Conservation (phyloP, 2,113 vertebrate genomes). For the Pithys albifrons region DNA sequence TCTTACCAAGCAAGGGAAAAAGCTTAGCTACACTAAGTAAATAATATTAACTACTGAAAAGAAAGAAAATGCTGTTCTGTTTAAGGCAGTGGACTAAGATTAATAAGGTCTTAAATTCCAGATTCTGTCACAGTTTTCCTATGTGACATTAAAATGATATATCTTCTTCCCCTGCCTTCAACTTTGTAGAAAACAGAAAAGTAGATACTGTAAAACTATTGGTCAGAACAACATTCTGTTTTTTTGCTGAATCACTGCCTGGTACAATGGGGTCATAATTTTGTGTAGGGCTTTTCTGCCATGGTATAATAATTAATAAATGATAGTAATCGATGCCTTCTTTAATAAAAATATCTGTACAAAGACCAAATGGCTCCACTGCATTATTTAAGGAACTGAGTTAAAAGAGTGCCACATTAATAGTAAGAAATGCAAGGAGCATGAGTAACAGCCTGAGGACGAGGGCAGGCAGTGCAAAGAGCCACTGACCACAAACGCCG, state of each 20-base stretch:
- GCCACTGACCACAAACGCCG: background rate
- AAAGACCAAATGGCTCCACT: background rate
- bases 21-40: conserved; percentile 12
- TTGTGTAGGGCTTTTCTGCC: background rate
- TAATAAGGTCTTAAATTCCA: conserved; percentile 31
- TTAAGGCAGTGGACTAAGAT: background rate
- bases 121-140: background rate
- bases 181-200: conserved; percentile 1
- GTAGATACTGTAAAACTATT: background rate
- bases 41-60: conserved; percentile 14
- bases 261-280: background rate
- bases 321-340: background rate
- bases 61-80: background rate
- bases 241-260: conserved; percentile 25
- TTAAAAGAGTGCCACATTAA: background rate
- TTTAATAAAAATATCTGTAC: background rate
- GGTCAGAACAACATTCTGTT: background rate
- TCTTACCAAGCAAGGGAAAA: background rate
- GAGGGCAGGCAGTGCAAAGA: background rate
- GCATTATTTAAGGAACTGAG: background rate
- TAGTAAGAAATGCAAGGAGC: background rate
- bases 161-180: background rate
- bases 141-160: background rate
- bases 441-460: background rate
- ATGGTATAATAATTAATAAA: background rate